Evolutionary conservation across 2,888 invertebrate genomes (phyloP).

Genomic region (Margaritifera margaritifera): DNA sequence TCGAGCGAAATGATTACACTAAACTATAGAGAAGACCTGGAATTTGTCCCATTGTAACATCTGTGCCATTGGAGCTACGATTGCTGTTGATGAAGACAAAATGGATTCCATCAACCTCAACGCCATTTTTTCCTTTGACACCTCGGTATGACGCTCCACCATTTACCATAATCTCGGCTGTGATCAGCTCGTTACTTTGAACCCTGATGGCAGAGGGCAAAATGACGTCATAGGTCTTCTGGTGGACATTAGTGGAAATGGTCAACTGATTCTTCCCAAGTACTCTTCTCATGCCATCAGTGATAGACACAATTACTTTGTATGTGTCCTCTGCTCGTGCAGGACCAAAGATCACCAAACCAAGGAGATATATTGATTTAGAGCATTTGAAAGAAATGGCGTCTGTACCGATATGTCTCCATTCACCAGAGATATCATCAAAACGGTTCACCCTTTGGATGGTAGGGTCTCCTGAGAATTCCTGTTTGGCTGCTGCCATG

Average conservation of each 20-base stretch:
- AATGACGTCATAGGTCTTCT: slow-evolving; percentile 25
- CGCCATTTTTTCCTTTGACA: slow-evolving; percentile 10
- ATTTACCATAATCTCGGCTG: slow-evolving; percentile 15
- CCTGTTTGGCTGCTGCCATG: too few species aligned
- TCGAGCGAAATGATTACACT: too few species aligned
- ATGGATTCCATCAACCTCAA: slow-evolving; percentile 14
- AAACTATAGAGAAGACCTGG: slow-evolving; percentile 25
- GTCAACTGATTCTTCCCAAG: too few species aligned
- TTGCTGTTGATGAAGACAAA: slow-evolving; percentile 33
- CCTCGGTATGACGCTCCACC: slow-evolving; percentile 26
- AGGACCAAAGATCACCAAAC: slow-evolving; percentile 31
- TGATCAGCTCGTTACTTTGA: slow-evolving; percentile 12
- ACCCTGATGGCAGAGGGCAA: slow-evolving; percentile 15
- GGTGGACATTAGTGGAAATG: not conserved
- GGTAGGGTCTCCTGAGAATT: not conserved
- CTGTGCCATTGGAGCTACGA: slow-evolving; percentile 33
- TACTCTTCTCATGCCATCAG: slow-evolving; percentile 13
- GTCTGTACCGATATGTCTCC: slow-evolving; percentile 29
- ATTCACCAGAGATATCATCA: slow-evolving; percentile 16
- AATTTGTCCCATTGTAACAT: slow-evolving; percentile 32
- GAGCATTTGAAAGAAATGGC: slow-evolving; percentile 33
- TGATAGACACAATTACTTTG: slow-evolving; percentile 13
- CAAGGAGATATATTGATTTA: slow-evolving; percentile 14
- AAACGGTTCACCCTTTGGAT: slow-evolving; percentile 19
- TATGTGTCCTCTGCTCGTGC: slow-evolving; percentile 9